Percentiles rank a stretch among this genome's conserved stretches.
Conservation (phyloP, 2,888 invertebrate genomes). For the Helicoverpa assulta region DNA sequence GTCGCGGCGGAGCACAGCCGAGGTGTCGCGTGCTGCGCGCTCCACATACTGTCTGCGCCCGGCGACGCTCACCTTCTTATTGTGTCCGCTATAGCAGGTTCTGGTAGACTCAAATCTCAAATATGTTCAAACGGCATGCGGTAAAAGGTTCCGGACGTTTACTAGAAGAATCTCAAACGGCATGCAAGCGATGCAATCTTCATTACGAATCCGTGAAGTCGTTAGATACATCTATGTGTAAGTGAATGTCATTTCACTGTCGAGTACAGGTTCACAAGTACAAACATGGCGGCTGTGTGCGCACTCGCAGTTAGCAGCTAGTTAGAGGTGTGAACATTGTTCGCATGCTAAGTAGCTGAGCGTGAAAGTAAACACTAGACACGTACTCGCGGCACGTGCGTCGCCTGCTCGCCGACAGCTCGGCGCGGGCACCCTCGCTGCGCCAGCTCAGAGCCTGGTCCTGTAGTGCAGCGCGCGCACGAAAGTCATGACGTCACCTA, state of each 20-base stretch:
- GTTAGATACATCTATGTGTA: too few species aligned
- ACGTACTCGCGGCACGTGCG: background rate
- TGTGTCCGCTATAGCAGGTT: too few species aligned
- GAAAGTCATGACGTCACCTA: conserved; percentile 19
- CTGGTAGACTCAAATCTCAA: too few species aligned
- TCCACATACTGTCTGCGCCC: too few species aligned
- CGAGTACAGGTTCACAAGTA: background rate
- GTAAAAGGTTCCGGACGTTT: too few species aligned
- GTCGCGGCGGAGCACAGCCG: background rate
- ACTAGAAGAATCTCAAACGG: too few species aligned
- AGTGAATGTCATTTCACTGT: too few species aligned
- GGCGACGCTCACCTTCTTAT: too few species aligned
- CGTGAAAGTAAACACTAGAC: conserved; percentile 39
- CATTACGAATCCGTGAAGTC: background rate
- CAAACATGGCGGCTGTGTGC: background rate
- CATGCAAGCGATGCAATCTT: too few species aligned
- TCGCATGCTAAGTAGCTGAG: conserved; percentile 23
- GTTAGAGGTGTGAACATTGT: conserved; percentile 5
- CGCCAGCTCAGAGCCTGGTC: conserved; percentile 8
- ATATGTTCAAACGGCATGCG: too few species aligned
- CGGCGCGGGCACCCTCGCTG: background rate
- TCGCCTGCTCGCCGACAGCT: background rate
- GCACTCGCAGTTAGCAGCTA: conserved; percentile 20
- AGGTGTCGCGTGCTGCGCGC: background rate
- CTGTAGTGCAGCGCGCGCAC: background rate